Conservation (phyloP, 2,888 invertebrate species). For the Hypomecis punctinalis region DNA sequence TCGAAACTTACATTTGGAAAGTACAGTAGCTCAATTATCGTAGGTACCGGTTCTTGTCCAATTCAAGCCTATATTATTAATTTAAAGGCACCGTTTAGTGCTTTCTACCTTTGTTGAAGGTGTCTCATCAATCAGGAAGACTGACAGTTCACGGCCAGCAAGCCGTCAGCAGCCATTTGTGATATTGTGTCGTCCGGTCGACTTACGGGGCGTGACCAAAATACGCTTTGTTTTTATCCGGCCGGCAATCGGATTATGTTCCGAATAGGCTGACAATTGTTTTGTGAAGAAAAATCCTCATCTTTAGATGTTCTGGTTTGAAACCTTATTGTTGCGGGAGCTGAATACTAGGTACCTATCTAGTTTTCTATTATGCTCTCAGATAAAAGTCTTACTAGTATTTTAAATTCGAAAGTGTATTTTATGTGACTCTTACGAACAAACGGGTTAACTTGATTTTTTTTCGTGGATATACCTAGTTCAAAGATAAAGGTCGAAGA, state of each 20-base stretch:
- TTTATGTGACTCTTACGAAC: no score
- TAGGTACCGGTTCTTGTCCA: neutral
- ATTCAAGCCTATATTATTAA: constrained; percentile 13
- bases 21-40: neutral
- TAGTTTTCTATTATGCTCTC: constrained; percentile 3
- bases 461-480: no score
- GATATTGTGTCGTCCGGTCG: constrained; percentile 43
- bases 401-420: no score
- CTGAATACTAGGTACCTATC: constrained; percentile 13
- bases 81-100: constrained; percentile 33
- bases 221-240: constrained; percentile 44
- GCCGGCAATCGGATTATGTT: constrained; percentile 36
- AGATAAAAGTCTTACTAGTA: no score
- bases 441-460: no score
- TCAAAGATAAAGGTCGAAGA: no score
- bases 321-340: neutral
- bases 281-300: constrained; percentile 15
- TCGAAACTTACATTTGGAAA: neutral
- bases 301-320: neutral
- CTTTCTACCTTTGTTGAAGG: constrained; percentile 53
- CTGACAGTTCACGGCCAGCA: constrained; percentile 54
- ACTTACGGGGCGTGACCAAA: constrained; percentile 52
- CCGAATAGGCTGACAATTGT: constrained; percentile 27
- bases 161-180: constrained; percentile 49
- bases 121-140: constrained; percentile 59